These are phyloP conservation scores for Lasius fuliginosus DNA, from an alignment of 2,888 invertebrate genomes.

Conservation along the genomic window DNA sequence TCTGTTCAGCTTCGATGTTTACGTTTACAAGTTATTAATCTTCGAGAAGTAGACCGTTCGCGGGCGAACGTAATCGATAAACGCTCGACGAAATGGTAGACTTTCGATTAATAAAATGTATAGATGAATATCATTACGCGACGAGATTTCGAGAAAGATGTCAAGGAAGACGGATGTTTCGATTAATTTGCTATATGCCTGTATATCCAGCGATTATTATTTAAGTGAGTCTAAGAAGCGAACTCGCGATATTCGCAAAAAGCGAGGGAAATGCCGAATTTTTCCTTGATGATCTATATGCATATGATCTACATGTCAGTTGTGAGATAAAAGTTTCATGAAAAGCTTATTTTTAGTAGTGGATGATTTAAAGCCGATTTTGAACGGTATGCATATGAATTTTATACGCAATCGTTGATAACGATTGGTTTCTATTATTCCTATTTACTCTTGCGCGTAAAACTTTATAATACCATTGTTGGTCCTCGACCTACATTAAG, in stretches of 20 bases:
- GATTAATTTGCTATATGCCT: slow-evolving; percentile 42
- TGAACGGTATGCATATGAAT: slow-evolving; percentile 4
- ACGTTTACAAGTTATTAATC: slow-evolving; percentile 17
- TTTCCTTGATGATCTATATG: slow-evolving; percentile 28
- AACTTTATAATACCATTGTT: slow-evolving; percentile 20
- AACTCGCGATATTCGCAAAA: slow-evolving; percentile 5
- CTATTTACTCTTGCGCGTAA: slow-evolving; percentile 19
- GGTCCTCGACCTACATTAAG: slow-evolving; percentile 13
- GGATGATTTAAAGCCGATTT: slow-evolving; percentile 19
- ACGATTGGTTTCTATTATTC: slow-evolving; percentile 20
- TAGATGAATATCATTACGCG: background rate
- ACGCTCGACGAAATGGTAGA: slow-evolving; percentile 24
- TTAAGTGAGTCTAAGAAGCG: slow-evolving; percentile 18
- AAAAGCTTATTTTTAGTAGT: slow-evolving; percentile 50
- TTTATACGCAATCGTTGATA: slow-evolving; percentile 7
- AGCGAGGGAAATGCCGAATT: background rate
- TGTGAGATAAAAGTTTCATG: slow-evolving; percentile 30
- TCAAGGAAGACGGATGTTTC: slow-evolving; percentile 4
- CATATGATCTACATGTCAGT: background rate
- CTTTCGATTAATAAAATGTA: slow-evolving; percentile 60
- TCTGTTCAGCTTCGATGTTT: slow-evolving; percentile 25
- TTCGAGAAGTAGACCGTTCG: slow-evolving; percentile 34
- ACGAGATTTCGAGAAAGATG: background rate
- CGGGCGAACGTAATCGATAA: slow-evolving; percentile 51
- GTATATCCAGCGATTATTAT: slow-evolving; percentile 22